Percentiles rank a stretch among this genome's conserved stretches.
phyloP scores from a whole-genome alignment of 2,888 invertebrate species.

The Thereva unica region DNA sequence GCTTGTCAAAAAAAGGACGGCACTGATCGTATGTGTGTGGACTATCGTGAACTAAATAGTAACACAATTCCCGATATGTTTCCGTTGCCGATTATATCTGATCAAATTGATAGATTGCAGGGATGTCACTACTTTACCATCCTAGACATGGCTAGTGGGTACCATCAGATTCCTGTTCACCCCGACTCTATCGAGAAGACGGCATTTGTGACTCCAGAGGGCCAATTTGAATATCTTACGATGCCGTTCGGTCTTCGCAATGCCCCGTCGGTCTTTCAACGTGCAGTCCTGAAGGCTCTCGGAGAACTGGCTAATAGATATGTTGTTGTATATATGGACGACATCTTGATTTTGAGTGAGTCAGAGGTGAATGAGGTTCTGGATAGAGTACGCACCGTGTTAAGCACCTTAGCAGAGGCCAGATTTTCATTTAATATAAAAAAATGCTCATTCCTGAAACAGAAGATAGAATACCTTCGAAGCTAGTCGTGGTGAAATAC shows the following conservation, averaged over 20 bases:
- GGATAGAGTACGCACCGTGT: neutral
- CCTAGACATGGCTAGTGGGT: slow-evolving; percentile 46
- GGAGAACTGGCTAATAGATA: neutral
- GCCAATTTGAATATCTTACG: slow-evolving; percentile 46
- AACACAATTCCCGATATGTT: slow-evolving; percentile 39
- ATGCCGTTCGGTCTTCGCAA: slow-evolving; percentile 51
- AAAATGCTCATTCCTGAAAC: slow-evolving; percentile 43
- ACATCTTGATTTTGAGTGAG: slow-evolving; percentile 42
- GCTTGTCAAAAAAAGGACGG: slow-evolving; percentile 45
- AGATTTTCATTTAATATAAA: slow-evolving; percentile 33
- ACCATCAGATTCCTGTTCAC: slow-evolving; percentile 19
- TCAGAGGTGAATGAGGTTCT: neutral
- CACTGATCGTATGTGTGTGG: slow-evolving; percentile 46
- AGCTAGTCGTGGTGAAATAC: too few species aligned
- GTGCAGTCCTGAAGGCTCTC: slow-evolving; percentile 42
- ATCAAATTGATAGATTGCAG: neutral
- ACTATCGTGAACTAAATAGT: slow-evolving; percentile 48
- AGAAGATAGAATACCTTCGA: slow-evolving; percentile 44
- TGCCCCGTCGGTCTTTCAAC: slow-evolving; percentile 48
- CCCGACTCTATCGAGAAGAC: neutral
- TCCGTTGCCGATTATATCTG: slow-evolving; percentile 4
- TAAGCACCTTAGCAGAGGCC: neutral
- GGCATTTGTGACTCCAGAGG: slow-evolving; percentile 17
- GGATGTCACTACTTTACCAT: slow-evolving; percentile 44
- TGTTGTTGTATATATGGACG: slow-evolving; percentile 45